Conservation (phyloP, 2,113 vertebrate species). For the Anoura caudifer region DNA sequence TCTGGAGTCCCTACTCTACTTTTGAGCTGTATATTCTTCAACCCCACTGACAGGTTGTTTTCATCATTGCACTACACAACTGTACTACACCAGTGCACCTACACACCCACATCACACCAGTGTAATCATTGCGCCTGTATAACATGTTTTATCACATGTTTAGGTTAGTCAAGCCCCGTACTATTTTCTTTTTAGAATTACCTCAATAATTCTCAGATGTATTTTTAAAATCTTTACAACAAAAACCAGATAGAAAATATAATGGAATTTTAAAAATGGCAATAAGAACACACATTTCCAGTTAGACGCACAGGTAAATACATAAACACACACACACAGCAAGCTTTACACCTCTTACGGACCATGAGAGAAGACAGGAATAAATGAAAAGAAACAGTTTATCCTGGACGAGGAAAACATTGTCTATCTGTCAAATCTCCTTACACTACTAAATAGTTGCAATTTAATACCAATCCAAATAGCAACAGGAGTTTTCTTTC, state of each 20-base stretch:
- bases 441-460: not conserved
- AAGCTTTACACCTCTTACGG: not conserved
- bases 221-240: not conserved
- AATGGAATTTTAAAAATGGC: not conserved
- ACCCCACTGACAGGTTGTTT: not conserved
- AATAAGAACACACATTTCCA: not conserved
- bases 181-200: not conserved
- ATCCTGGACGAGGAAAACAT: not conserved
- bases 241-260: not conserved
- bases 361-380: not conserved
- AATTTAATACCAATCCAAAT: conserved; percentile 1
- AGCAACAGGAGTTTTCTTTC: not conserved
- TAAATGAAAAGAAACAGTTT: not conserved
- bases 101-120: no score
- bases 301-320: not conserved
- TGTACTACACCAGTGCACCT: not conserved
- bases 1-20: not conserved
- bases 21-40: not conserved
- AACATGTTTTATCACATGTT: not conserved
- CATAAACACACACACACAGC: not conserved
- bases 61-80: not conserved
- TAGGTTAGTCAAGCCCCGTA: not conserved
- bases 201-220: not conserved
- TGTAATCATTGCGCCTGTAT: not conserved
- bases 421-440: not conserved